Evolutionary conservation across 2,113 vertebrate genomes (phyloP), one percentile per base, ranked within the genome.

Genomic region (Peromyscus maniculatus): DNA sequence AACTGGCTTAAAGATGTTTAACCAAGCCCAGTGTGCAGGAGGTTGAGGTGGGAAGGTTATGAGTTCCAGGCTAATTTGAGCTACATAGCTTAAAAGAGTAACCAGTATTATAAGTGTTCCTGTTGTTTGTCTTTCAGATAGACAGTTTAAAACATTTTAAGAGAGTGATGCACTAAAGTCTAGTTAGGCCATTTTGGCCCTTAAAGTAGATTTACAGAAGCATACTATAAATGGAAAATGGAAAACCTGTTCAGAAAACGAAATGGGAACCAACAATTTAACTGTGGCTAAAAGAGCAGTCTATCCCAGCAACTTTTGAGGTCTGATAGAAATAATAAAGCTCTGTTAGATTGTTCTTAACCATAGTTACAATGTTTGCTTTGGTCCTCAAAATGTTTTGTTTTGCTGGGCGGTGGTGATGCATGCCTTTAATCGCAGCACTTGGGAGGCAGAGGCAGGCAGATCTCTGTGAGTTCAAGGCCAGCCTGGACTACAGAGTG

Each of bases 151-250:
- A 69, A 69, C 13, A 22, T 79, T 93, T 83, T 75, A 28, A 91
- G 88, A 91, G 52, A 91, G 7, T 52, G 49, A 64, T 88, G 71
- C 92, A 71, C 49, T 80, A 24, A 91, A 86, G 36, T 79, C 39
- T 95, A 21, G 39, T 33, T 43, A 80, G 84, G 26, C 77, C 55
- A 31, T 52, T 43, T 87, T 82, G 66, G 55, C 64, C 78, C 15
- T 87, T 92, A 62, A 67, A 95, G 78, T 89, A 96, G 39, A 93
- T 88, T 84, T 93, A 4, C 49, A 83, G 72, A 71, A 71, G 8
- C 59, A 96, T 92, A 93, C 31, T 43, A 8, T 9, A 17, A 22
- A 2, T 13, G 33, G 67, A 55, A 55, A 55, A 55, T 55, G 55
- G 10, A 92, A 72, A 79, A 43, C 6, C 9, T 79, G 22, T 71